phyloP scores from a whole-genome alignment of 1,140 invertebrate species.

The Trichomalopsis sarcophagae region DNA sequence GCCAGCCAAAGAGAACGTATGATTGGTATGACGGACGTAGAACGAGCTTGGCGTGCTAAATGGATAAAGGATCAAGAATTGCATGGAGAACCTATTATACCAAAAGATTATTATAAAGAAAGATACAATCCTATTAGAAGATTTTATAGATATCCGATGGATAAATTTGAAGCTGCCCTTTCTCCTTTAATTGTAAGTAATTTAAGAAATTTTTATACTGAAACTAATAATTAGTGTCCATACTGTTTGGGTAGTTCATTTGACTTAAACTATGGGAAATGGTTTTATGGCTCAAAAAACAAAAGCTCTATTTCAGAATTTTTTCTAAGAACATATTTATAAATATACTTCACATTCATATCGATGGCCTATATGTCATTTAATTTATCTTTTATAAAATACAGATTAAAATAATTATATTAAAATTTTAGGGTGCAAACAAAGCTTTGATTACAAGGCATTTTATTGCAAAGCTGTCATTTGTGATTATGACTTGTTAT shows the following conservation, averaged over 20 bases:
- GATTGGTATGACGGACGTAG: constrained; percentile 87
- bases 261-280: too few species aligned
- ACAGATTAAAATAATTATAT: constrained; percentile 48
- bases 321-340: neutral
- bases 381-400: constrained; percentile 25
- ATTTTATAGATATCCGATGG: constrained; percentile 83
- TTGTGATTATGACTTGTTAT: constrained; percentile 75
- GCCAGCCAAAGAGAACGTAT: constrained; percentile 84
- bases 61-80: constrained; percentile 90
- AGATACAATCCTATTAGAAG: constrained; percentile 86
- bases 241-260: too few species aligned
- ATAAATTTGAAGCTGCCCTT: constrained; percentile 78
- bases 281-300: too few species aligned
- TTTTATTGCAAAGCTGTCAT: constrained; percentile 78
- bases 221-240: too few species aligned
- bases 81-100: constrained; percentile 81
- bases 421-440: constrained; percentile 74
- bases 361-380: too few species aligned
- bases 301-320: too few species aligned
- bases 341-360: too few species aligned
- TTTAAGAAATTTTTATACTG: neutral
- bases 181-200: constrained; percentile 77
- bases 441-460: constrained; percentile 77
- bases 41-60: constrained; percentile 87
- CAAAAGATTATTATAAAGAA: constrained; percentile 79